Evolutionary conservation across 2,113 vertebrate species (phyloP), one percentile per base, ranked within the genome.

Genomic region (Elgaria multicarinata): DNA sequence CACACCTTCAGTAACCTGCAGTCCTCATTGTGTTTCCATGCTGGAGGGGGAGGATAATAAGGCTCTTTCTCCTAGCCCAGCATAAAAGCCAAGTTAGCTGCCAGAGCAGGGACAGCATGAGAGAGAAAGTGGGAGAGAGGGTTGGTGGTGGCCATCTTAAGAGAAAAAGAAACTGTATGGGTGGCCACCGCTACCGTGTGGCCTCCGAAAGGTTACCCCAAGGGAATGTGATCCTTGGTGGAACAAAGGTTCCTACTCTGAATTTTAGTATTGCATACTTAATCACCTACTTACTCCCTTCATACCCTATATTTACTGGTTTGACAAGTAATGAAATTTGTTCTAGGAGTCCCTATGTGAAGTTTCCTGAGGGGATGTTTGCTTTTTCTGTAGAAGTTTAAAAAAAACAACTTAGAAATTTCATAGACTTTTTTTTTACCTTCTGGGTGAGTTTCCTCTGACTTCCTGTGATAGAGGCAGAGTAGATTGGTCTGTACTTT

Each of bases 381-480:
- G 76, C 33, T 87, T 33, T 82, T 42, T 75, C 42, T 62, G 28
- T 74, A 42, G 39, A n/a, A n/a, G n/a, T n/a, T n/a, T n/a, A n/a
- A n/a, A n/a, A n/a, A n/a, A n/a, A n/a, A n/a, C n/a, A n/a, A n/a
- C n/a, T n/a, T n/a, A n/a, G n/a, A n/a, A n/a, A n/a, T n/a, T n/a
- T n/a, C n/a, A n/a, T n/a, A n/a, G n/a, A 36, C 36, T 84, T 33
- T 31, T 85, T 4, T 39, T 95, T 97, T 97, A 98, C 97, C 97
- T 97, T 92, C 78, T 80, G 0, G 96, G 96, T 58, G 96, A 95
- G 39, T 94, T 90, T 64, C 82, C 94, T 79, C 95, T 93, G 0
- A 93, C 92, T 31, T 96, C 91, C 50, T 94, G 88, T 1, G 78
- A n/a, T 83, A 95, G 93, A 67, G 71, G 86, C 1, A 42, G 46